phyloP scores from a whole-genome alignment of 2,797 vertebrate species.

The Glyptemys insculpta region DNA sequence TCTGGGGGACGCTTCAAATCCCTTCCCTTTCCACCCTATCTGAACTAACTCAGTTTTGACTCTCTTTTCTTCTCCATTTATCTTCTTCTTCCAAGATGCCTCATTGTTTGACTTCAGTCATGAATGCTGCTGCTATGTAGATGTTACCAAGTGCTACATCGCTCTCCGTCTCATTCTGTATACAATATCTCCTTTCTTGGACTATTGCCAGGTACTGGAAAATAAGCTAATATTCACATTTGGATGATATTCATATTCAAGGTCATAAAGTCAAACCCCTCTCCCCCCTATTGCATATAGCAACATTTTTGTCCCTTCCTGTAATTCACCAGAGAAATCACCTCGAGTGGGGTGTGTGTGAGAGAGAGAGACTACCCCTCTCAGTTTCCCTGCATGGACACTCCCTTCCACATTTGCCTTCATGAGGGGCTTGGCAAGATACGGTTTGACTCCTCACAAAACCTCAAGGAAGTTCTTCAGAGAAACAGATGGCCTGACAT shows the following conservation, averaged over 20 bases:
- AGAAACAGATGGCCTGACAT: too few species aligned
- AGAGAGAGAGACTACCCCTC: neutral
- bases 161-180: neutral
- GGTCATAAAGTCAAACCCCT: neutral
- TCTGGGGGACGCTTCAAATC: neutral
- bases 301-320: neutral
- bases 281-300: neutral
- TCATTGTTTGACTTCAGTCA: too few species aligned
- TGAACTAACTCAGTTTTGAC: neutral
- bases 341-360: too few species aligned
- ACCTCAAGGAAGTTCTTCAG: too few species aligned
- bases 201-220: neutral
- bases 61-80: neutral
- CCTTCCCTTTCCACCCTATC: neutral
- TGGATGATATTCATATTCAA: neutral
- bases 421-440: neutral
- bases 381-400: neutral
- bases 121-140: too few species aligned
- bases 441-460: neutral
- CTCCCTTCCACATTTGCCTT: neutral
- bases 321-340: neutral
- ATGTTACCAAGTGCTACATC: neutral
- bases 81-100: neutral
- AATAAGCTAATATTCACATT: neutral
- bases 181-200: neutral